Evolutionary conservation across 2,113 vertebrate species (phyloP).

Genomic region (Anarrhichthys ocellatus): DNA sequence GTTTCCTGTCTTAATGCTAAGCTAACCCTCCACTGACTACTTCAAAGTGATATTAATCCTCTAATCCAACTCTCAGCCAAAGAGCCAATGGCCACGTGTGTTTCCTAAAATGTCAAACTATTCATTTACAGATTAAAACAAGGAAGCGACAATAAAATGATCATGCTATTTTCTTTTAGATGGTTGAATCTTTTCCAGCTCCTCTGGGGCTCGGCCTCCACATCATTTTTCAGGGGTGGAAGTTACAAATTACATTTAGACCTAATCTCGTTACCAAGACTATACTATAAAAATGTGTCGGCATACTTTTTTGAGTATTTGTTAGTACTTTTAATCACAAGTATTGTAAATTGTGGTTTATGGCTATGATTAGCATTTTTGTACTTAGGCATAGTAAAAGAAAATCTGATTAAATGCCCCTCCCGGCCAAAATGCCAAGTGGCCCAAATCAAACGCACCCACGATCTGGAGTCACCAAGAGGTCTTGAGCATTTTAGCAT

Average conservation of each 20-base stretch:
- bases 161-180: neutral
- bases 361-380: neutral
- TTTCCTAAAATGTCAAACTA: neutral
- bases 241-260: neutral
- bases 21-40: neutral
- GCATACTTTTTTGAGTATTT: neutral
- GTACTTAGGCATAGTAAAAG: neutral
- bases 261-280: neutral
- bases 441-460: conserved; percentile 2
- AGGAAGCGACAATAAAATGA: neutral
- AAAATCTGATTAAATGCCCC: neutral
- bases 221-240: neutral
- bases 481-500: neutral
- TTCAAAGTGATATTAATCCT: neutral
- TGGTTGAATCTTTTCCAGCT: neutral
- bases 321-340: neutral
- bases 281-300: neutral
- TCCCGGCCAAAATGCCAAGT: neutral
- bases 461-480: neutral
- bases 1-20: neutral
- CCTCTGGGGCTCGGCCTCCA: neutral
- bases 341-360: neutral
- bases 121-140: neutral
- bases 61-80: neutral
- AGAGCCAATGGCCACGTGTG: neutral